Percentiles rank a stretch among this genome's conserved stretches.
These are phyloP conservation scores for Timema cristinae DNA, from an alignment of 2,888 invertebrate species.

Conservation along the genomic window DNA sequence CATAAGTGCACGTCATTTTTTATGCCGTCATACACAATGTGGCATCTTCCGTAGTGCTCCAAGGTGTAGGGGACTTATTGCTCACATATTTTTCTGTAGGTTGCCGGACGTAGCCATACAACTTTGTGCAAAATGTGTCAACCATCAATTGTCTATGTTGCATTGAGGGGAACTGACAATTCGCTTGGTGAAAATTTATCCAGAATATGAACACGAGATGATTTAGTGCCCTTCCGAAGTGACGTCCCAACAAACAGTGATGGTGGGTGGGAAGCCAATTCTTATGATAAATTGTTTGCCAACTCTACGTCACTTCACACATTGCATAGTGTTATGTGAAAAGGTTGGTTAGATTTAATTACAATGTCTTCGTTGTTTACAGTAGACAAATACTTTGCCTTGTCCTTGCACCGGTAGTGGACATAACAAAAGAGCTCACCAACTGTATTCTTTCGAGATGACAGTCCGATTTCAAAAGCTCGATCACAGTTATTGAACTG, in stretches of 20 bases:
- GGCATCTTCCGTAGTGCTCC: neutral
- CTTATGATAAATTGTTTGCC: neutral
- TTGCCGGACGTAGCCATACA: slow-evolving; percentile 5
- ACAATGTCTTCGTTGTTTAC: slow-evolving; percentile 10
- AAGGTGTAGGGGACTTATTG: neutral
- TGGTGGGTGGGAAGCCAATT: slow-evolving; percentile 1
- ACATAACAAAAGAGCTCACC: neutral
- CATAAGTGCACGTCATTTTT: slow-evolving; percentile 1
- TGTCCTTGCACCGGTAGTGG: neutral
- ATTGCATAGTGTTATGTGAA: slow-evolving; percentile 1
- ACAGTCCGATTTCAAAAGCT: neutral
- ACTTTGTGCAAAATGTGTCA: slow-evolving; percentile 4
- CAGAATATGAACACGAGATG: slow-evolving; percentile 9
- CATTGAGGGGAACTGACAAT: neutral
- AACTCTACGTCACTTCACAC: slow-evolving; percentile 6
- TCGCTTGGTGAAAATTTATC: slow-evolving; percentile 2
- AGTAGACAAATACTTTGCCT: slow-evolving; percentile 4
- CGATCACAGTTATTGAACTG: slow-evolving; percentile 1
- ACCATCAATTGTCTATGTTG: slow-evolving; percentile 6
- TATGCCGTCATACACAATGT: slow-evolving; percentile 6
- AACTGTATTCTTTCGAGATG: neutral
- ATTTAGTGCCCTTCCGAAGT: slow-evolving; percentile 2
- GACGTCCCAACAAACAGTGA: neutral
- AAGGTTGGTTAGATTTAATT: neutral
- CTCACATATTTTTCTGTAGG: neutral